Percentiles rank a stretch among this genome's conserved stretches.
Evolutionary conservation across 2,113 vertebrate genomes (phyloP).

Genomic region (Aptenodytes patagonicus): DNA sequence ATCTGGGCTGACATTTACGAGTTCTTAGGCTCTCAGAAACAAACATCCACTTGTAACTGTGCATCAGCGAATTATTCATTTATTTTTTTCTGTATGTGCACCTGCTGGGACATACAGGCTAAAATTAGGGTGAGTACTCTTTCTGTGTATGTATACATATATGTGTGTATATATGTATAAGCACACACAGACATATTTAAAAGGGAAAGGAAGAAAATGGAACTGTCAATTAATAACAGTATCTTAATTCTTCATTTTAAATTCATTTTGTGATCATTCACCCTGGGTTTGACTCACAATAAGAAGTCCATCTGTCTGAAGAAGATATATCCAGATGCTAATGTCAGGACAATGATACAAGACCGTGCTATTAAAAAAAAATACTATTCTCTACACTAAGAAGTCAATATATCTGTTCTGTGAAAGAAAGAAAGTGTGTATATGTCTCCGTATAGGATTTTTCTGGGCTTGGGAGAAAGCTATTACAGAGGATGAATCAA

Average conservation of each 20-base stretch:
- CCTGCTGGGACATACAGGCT: neutral
- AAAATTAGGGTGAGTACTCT: neutral
- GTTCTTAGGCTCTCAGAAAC: neutral
- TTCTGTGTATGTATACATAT: neutral
- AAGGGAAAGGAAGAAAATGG: neutral
- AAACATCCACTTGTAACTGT: neutral
- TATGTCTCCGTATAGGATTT: neutral
- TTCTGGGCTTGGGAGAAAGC: neutral
- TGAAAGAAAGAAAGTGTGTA: neutral
- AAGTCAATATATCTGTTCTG: neutral
- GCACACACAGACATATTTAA: neutral
- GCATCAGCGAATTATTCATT: neutral
- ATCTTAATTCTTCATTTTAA: neutral
- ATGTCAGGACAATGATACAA: neutral
- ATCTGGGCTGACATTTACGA: neutral
- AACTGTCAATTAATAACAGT: neutral
- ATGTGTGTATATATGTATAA: rapidly evolving
- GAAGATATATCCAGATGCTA: neutral
- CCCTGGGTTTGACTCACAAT: neutral
- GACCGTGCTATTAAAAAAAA: neutral
- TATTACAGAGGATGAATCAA: constrained; percentile 17
- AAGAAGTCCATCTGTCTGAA: neutral
- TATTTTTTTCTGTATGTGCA: neutral
- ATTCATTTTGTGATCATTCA: neutral
- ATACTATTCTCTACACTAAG: neutral